Base-by-base conservation (phyloP, 2,797 vertebrate species). In the Sebastes diaconus region DNA sequence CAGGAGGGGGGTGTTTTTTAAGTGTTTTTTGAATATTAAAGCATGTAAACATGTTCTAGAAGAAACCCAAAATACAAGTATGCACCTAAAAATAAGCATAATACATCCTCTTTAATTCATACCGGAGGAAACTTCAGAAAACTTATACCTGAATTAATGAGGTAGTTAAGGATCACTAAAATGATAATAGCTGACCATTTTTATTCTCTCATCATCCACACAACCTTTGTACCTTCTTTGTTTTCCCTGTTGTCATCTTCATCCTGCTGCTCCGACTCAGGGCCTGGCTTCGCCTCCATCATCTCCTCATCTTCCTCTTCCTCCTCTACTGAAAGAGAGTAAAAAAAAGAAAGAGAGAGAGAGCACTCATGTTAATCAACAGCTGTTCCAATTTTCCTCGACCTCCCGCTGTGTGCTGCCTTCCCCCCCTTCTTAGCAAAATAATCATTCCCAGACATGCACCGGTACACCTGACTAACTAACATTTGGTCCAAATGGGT, bases 281-380 rank as follows among this genome's bases (percentile, higher is more conserved):
- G 93, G 46, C 96, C 96, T 61, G 91, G 94, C 95, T 98, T 98
- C 4, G 92, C 91, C 82, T 97, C 97, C 69, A 96, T 94, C 92
- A 97, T 95, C 93, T 98, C 97, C 88, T 99, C 97, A 63, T 99
- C 97, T 69, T 99, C 98, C 86, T 99, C 97, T 93, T 99, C 97
- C 86, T 98, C 98, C 96, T 93, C 90, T 94, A 93, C 93, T 94
- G 81, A 57, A 20, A 95, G 39, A 89, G 64, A 36, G 55, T 20
- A 60, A 42, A 71, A n/a, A 72, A 70, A 34, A 58, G 29, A 68
- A 6, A 76, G 11, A 68, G 6, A 68, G 6, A 68, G 63, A 91
- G 83, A 86, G 84, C 64, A 73, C 77, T 88, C 83, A 90, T 93
- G 90, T 93, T 94, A 93, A 93, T 92, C 87, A 92, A 92, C 93